Percentiles rank a stretch among this genome's conserved stretches.
These are phyloP conservation scores for Nineta flava DNA, from an alignment of 2,888 invertebrate genomes.

Conservation along the genomic window DNA sequence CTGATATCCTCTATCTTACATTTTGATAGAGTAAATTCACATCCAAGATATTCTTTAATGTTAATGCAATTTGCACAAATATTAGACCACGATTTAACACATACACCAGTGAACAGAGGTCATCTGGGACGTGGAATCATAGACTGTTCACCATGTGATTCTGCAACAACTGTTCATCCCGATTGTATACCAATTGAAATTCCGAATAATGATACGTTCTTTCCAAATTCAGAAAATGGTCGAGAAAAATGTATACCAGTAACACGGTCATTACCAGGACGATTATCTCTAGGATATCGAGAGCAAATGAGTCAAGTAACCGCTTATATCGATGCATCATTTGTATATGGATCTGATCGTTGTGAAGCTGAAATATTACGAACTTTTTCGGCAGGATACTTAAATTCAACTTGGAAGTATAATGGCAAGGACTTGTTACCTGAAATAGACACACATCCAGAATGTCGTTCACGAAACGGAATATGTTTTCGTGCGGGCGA, in stretches of 20 bases:
- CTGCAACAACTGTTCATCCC: conserved; percentile 28
- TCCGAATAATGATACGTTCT: conserved; percentile 32
- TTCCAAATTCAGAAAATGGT: conserved; percentile 24
- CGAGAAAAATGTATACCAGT: conserved; percentile 33
- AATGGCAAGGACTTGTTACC: conserved; percentile 27
- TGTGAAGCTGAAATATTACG: conserved; percentile 32
- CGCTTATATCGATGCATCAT: conserved; percentile 48
- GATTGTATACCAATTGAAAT: conserved; percentile 36
- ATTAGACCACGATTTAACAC: conserved; percentile 48
- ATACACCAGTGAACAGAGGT: conserved; percentile 38
- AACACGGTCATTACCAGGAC: conserved; percentile 26
- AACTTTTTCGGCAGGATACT: conserved; percentile 35
- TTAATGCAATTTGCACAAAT: conserved; percentile 61
- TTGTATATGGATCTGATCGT: conserved; percentile 45
- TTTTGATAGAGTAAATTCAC: conserved; percentile 37
- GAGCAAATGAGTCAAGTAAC: conserved; percentile 50
- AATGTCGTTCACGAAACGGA: conserved; percentile 27
- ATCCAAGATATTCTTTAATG: conserved; percentile 39
- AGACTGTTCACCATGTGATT: conserved; percentile 32
- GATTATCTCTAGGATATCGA: conserved; percentile 21
- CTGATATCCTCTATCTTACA: conserved; percentile 42
- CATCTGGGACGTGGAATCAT: conserved; percentile 26
- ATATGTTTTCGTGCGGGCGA: conserved; percentile 38
- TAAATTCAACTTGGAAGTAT: conserved; percentile 28
- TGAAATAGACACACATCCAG: conserved; percentile 25